These are phyloP conservation scores for Macroramphosus scolopax DNA, from an alignment of 2,797 vertebrate species.

Conservation along the genomic window DNA sequence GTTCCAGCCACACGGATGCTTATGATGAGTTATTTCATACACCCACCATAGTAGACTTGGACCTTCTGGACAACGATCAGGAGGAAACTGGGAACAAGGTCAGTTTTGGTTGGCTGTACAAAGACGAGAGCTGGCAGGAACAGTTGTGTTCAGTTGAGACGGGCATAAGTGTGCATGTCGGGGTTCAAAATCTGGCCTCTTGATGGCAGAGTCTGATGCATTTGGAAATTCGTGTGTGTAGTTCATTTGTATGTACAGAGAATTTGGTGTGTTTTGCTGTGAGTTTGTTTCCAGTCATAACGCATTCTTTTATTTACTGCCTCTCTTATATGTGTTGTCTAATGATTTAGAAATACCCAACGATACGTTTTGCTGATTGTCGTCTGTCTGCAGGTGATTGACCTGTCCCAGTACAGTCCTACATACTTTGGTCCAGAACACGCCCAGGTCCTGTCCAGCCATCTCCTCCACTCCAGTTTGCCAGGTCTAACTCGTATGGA, in stretches of 20 bases:
- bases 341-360: too few species aligned
- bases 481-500: constrained; percentile 95
- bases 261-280: too few species aligned
- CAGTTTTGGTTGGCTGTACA: not conserved
- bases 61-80: constrained; percentile 79
- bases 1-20: constrained; percentile 76
- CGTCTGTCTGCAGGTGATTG: constrained; percentile 81
- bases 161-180: too few species aligned
- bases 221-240: too few species aligned
- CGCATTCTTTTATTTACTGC: too few species aligned
- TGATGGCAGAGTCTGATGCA: too few species aligned
- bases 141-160: too few species aligned
- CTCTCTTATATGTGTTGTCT: too few species aligned
- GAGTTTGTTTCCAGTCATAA: too few species aligned
- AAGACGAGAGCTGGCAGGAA: not conserved
- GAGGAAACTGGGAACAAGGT: constrained; percentile 82
- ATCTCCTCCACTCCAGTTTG: constrained; percentile 94
- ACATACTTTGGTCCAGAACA: constrained; percentile 95
- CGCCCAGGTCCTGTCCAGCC: constrained; percentile 90
- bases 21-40: constrained; percentile 94
- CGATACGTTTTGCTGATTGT: too few species aligned
- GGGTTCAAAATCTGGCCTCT: too few species aligned
- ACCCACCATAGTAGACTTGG: constrained; percentile 61
- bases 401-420: constrained; percentile 92
- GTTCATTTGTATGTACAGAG: too few species aligned